Evolutionary conservation across 1,140 invertebrate species (phyloP).

Genomic region (Ostrea denselamellosa): DNA sequence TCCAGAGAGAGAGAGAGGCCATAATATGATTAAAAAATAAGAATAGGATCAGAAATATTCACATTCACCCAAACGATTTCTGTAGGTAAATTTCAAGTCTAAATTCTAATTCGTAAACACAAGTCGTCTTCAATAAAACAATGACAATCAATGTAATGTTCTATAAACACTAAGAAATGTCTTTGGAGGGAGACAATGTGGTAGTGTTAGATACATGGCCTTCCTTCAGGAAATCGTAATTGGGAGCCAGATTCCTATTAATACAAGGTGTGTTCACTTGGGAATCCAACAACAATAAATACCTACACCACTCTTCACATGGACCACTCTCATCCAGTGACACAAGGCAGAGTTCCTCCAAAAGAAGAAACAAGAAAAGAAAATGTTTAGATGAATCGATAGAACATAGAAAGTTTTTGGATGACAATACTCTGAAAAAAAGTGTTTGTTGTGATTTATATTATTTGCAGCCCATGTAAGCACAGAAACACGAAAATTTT

Average conservation of each 20-base stretch:
- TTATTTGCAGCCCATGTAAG: neutral
- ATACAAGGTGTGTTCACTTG: neutral
- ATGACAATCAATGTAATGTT: no score
- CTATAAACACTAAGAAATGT: no score
- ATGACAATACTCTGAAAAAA: neutral
- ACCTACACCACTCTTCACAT: neutral
- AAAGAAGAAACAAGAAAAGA: neutral
- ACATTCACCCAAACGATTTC: no score
- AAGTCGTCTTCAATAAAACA: no score
- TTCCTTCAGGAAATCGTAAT: neutral
- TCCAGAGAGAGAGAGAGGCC: no score
- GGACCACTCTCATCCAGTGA: neutral
- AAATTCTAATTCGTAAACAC: no score
- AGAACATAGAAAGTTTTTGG: neutral
- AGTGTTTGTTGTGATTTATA: neutral
- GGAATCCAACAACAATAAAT: neutral
- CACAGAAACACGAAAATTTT: neutral
- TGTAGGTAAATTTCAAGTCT: no score
- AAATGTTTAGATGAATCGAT: neutral
- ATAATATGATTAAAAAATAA: slow-evolving; percentile 6
- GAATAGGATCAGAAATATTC: no score
- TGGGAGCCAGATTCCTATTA: neutral
- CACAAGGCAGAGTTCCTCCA: slow-evolving; percentile 23
- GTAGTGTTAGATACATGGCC: no score
- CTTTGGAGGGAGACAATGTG: no score